Evolutionary conservation across 2,113 vertebrate species (phyloP), one percentile per base, ranked within the genome.

Genomic region (Orientallactaga bullata): DNA sequence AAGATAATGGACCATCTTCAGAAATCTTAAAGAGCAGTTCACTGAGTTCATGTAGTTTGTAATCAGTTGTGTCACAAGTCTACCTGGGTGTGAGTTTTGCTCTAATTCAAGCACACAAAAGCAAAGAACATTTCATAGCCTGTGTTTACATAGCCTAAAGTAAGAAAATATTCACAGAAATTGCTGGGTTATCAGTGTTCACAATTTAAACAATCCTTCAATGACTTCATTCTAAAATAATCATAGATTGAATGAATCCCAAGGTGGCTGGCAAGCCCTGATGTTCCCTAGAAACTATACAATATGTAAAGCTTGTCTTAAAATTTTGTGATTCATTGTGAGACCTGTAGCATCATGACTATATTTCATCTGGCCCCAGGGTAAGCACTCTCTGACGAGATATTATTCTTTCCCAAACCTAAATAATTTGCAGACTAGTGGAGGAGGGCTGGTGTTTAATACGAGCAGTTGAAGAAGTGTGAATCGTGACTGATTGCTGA

Each of bases 401-500:
- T 69, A 94, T 21, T 63, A 76, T 66, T 96, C 88, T 88, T 95
- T 86, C 90, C 73, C 65, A 89, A 95, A 93, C 60, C 66, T 80
- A 90, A 94, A 95, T 96, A 95, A 97, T 96, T 83, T 90, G 78
- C 88, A 76, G 92, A 80, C 69, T 90, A 4, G 55, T 23, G 61
- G 35, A 78, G 60, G 78, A 78, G 35, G 63, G 47, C n/a, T 68
- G 69, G 88, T 95, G n/a, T 93, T 95, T 97, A 90, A 95, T 95
- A 93, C 93, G 94, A 76, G 92, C 92, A 88, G 85, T 18, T 94
- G 93, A 95, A 94, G 85, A 97, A 74, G 68, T 94, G 21, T 95
- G 97, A 97, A 96, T 95, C 90, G 96, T 88, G 95, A 93, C 95
- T 97, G 97, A 97, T 93, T 96, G 92, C 96, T 96, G 88, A 96